A percentile compares a stretch with the other conserved stretches of the same genome.
These are phyloP conservation scores for Diorhabda elongata DNA, from an alignment of 1,140 invertebrate species.

Conservation along the genomic window DNA sequence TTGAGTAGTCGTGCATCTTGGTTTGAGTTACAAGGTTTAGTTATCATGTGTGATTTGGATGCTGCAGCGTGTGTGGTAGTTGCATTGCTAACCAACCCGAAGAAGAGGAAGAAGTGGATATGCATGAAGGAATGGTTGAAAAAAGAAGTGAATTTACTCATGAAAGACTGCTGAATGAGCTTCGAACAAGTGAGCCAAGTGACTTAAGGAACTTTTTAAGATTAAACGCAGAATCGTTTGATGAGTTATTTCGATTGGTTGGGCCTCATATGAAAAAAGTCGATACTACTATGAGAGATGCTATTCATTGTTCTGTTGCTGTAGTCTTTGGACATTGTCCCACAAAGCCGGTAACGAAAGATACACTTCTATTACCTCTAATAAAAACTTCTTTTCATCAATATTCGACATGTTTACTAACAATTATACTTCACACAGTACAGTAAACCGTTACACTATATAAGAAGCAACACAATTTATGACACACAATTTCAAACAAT, in stretches of 20 bases:
- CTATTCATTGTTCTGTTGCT: slow-evolving; percentile 12
- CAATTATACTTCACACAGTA: not conserved
- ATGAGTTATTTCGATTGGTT: slow-evolving; percentile 19
- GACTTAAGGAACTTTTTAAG: slow-evolving; percentile 3
- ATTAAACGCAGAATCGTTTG: slow-evolving; percentile 18
- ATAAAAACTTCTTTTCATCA: not conserved
- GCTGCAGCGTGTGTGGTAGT: too few relatives aligned
- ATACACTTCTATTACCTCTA: slow-evolving; percentile 6
- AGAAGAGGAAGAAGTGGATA: too few relatives aligned
- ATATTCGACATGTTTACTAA: not conserved
- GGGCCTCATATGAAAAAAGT: slow-evolving; percentile 25
- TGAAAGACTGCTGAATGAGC: not conserved
- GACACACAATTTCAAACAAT: too few relatives aligned
- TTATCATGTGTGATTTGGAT: too few relatives aligned
- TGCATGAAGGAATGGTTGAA: too few relatives aligned
- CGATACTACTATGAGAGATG: slow-evolving; percentile 20
- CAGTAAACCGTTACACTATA: too few relatives aligned
- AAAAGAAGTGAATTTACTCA: not conserved
- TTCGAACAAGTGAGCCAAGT: too few relatives aligned
- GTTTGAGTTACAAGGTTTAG: too few relatives aligned
- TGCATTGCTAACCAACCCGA: too few relatives aligned
- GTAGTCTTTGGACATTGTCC: slow-evolving; percentile 8
- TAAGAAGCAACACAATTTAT: too few relatives aligned
- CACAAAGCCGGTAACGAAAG: not conserved
- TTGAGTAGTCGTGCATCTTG: too few relatives aligned